Percentiles rank a stretch among this genome's conserved stretches.
Evolutionary conservation across 2,797 vertebrate genomes (phyloP).

Genomic region (Platalea minor): DNA sequence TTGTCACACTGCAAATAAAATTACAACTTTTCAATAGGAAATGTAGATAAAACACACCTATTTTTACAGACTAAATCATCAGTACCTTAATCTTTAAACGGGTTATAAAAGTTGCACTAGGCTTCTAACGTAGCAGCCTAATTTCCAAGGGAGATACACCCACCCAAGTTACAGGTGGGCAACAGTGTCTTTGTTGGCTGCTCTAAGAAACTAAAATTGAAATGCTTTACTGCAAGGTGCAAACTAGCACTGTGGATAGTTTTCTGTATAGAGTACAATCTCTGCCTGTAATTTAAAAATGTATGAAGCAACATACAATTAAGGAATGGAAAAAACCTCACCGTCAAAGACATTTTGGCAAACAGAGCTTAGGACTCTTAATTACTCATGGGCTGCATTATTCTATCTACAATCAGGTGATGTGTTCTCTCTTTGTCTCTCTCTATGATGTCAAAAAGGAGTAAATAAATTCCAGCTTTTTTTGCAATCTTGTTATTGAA

Average conservation of each 20-base stretch:
- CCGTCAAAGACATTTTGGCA: neutral
- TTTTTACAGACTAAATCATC: neutral
- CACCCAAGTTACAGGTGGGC: neutral
- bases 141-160: neutral
- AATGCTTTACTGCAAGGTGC: neutral
- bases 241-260: neutral
- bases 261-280: neutral
- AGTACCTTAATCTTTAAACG: neutral
- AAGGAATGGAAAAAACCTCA: neutral
- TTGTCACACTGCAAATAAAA: neutral
- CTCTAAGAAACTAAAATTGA: neutral
- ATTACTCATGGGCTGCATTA: neutral
- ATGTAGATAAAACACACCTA: neutral
- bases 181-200: neutral
- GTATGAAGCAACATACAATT: neutral
- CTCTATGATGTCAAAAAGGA: neutral
- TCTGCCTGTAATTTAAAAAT: neutral
- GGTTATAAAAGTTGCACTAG: neutral
- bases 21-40: neutral
- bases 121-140: neutral
- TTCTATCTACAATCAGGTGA: neutral
- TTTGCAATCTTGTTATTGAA: neutral
- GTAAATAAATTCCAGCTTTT: neutral
- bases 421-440: neutral
- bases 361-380: neutral